These are phyloP conservation scores for Cancer borealis DNA, from an alignment of 2,888 invertebrate species.

Conservation along the genomic window DNA sequence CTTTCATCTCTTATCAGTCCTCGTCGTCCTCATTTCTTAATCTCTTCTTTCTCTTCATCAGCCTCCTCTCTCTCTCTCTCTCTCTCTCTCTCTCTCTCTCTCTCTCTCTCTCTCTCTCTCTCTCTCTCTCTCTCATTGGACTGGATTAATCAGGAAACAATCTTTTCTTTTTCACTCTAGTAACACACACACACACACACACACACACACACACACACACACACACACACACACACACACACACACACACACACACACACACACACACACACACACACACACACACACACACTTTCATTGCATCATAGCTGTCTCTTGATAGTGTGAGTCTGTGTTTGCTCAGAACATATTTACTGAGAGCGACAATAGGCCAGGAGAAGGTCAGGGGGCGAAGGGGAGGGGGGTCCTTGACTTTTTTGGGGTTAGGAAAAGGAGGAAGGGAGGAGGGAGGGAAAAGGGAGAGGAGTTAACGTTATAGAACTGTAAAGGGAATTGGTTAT, in stretches of 20 bases:
- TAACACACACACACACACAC: not conserved
- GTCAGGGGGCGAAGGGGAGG: not conserved
- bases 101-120: constrained; percentile 26
- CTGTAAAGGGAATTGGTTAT: not conserved
- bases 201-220: constrained; percentile 46
- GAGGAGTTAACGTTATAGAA: not conserved
- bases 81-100: constrained; percentile 12
- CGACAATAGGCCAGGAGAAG: not conserved
- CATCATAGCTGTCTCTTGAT: not conserved
- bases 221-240: not conserved
- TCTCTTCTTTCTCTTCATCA: too few species aligned
- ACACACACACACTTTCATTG: not conserved
- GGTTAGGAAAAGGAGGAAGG: not conserved
- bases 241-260: constrained; percentile 35
- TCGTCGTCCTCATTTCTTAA: too few species aligned
- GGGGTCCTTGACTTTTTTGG: not conserved
- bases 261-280: not conserved
- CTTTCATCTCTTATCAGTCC: too few species aligned
- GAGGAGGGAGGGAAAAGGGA: not conserved
- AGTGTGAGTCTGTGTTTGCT: not conserved
- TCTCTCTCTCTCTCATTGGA: not conserved
- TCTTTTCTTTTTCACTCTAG: not conserved
- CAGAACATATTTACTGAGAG: not conserved
- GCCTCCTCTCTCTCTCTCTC: not conserved
- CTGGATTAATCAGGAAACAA: not conserved